Percentiles rank a stretch among this genome's conserved stretches.
These are phyloP conservation scores for Phoronis australis DNA, from an alignment of 2,888 invertebrate species.

Conservation along the genomic window DNA sequence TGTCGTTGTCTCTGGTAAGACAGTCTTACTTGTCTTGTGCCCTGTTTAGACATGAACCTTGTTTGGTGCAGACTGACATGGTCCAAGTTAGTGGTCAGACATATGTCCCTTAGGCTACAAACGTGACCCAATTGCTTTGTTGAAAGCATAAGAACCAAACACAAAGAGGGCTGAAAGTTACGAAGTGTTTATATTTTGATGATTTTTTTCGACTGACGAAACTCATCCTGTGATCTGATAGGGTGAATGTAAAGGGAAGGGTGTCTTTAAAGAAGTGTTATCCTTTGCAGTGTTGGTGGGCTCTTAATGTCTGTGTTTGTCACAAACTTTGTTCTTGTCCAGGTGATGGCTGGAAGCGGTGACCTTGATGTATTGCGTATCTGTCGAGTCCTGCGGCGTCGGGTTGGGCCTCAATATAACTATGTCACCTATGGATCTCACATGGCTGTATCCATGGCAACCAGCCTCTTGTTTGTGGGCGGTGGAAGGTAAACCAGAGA, in stretches of 20 bases:
- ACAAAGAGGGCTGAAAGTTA: too few species aligned
- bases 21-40: too few species aligned
- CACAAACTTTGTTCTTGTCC: background rate
- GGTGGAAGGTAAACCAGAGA: conserved; percentile 69
- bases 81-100: background rate
- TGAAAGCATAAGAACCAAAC: background rate
- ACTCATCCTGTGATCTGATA: too few species aligned
- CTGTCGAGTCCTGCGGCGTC: conserved; percentile 75
- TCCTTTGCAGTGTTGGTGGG: background rate
- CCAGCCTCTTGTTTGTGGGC: conserved; percentile 88
- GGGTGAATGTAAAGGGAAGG: too few species aligned
- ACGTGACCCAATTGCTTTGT: background rate
- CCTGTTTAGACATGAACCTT: too few species aligned
- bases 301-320: background rate
- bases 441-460: conserved; percentile 90
- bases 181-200: too few species aligned
- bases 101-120: background rate
- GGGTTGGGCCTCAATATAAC: conserved; percentile 60
- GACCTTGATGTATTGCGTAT: conserved; percentile 74
- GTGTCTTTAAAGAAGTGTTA: too few species aligned
- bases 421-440: conserved; percentile 82
- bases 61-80: background rate
- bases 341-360: conserved; percentile 91
- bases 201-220: too few species aligned
- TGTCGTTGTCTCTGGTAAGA: conserved; percentile 73